Evolutionary conservation across 2,888 invertebrate species (phyloP).

Genomic region (Malacosoma neustria): DNA sequence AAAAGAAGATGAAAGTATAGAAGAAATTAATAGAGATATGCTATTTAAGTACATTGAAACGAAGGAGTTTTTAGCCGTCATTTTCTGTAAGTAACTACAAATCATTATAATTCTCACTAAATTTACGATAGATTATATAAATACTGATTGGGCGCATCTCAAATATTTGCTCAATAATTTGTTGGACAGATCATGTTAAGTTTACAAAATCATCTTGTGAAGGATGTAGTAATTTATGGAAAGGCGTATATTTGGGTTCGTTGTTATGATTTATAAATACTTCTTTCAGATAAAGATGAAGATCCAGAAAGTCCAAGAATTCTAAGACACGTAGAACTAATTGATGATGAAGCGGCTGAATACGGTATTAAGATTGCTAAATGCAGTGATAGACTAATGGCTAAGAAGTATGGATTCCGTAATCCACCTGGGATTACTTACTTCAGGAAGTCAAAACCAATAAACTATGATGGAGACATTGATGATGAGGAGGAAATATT

Average conservation of each 20-base stretch:
- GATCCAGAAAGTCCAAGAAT: conserved; percentile 86
- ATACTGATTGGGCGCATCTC: too few relatives aligned
- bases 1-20: conserved; percentile 93
- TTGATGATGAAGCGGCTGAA: conserved; percentile 93
- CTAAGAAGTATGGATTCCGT: conserved; percentile 93
- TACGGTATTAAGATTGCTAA: conserved; percentile 94
- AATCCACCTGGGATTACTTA: conserved; percentile 94
- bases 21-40: conserved; percentile 89
- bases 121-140: too few relatives aligned
- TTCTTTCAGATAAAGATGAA: conserved; percentile 82
- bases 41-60: conserved; percentile 89
- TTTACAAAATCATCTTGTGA: not conserved
- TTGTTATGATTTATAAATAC: too few relatives aligned
- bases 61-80: conserved; percentile 92
- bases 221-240: not conserved
- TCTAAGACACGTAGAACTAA: conserved; percentile 89
- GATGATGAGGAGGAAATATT: conserved; percentile 93
- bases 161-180: too few relatives aligned
- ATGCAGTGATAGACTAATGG: conserved; percentile 91
- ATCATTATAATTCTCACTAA: too few relatives aligned
- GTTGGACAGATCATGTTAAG: too few relatives aligned
- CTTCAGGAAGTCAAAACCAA: conserved; percentile 90
- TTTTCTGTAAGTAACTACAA: conserved; percentile 93
- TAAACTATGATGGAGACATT: conserved; percentile 94
- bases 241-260: too few relatives aligned